These are phyloP conservation scores for Stegostoma tigrinum DNA, from an alignment of 2,113 vertebrate species.

Conservation along the genomic window DNA sequence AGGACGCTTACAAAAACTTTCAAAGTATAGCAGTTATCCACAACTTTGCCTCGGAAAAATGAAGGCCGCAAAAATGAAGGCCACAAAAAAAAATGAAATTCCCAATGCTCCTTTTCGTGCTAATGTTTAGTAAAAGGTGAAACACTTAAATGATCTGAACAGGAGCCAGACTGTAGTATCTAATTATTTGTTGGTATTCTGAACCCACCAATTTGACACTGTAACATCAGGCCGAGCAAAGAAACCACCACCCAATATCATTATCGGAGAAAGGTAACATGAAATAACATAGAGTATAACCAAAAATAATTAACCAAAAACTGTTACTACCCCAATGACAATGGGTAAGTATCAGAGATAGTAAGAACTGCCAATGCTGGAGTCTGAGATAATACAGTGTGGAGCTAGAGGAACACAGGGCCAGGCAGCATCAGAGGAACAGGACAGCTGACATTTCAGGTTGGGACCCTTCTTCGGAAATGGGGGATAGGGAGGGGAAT, in stretches of 20 bases:
- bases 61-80: not conserved
- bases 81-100: not conserved
- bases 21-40: not conserved
- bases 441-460: no score
- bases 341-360: no score
- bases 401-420: no score
- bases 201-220: not conserved
- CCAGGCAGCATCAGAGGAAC: no score
- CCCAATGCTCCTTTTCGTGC: not conserved
- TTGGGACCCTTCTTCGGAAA: no score
- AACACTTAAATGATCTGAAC: not conserved
- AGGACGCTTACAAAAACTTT: no score
- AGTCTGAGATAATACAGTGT: no score
- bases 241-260: not conserved
- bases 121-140: conserved; percentile 5
- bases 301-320: no score
- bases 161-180: not conserved
- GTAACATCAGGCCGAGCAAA: not conserved
- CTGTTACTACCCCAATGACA: not conserved
- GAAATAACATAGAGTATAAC: no score
- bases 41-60: not conserved
- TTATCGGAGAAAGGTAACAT: not conserved
- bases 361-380: no score
- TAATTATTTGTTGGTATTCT: not conserved
- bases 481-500: no score